Percentiles rank a stretch among this genome's conserved stretches.
Conservation (phyloP, 2,888 invertebrate species). For the Hypena proboscidalis region DNA sequence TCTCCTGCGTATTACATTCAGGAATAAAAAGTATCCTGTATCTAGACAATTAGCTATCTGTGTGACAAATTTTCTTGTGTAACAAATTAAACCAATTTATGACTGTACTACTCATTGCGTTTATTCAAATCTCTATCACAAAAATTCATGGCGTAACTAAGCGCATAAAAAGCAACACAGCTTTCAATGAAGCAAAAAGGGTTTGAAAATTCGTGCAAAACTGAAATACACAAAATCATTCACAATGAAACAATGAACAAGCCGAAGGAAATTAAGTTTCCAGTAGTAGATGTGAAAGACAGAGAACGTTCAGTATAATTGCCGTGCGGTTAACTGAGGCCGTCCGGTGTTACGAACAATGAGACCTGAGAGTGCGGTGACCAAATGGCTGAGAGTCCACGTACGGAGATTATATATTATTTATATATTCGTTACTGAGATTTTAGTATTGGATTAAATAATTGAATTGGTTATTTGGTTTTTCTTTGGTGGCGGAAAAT, state of each 20-base stretch:
- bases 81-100: too few relatives aligned
- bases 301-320: conserved; percentile 53
- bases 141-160: too few relatives aligned
- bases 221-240: conserved; percentile 37
- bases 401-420: conserved; percentile 8
- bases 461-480: too few relatives aligned
- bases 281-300: conserved; percentile 49
- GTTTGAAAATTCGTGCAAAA: conserved; percentile 15
- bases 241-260: conserved; percentile 49
- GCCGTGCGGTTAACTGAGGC: conserved; percentile 48
- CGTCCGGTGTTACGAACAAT: conserved; percentile 49
- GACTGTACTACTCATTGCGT: too few relatives aligned
- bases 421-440: too few relatives aligned
- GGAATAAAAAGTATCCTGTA: too few relatives aligned
- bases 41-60: too few relatives aligned
- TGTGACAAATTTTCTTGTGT: too few relatives aligned
- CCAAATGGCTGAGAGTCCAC: conserved; percentile 21
- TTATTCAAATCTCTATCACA: too few relatives aligned
- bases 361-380: conserved; percentile 37
- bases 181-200: conserved; percentile 4
- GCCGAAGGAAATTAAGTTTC: conserved; percentile 54
- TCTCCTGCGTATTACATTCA: too few relatives aligned
- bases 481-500: too few relatives aligned
- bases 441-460: too few relatives aligned
- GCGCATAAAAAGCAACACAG: conserved; percentile 1